These are phyloP conservation scores for Amiota minor DNA, from an alignment of 2,888 invertebrate genomes.

Conservation along the genomic window DNA sequence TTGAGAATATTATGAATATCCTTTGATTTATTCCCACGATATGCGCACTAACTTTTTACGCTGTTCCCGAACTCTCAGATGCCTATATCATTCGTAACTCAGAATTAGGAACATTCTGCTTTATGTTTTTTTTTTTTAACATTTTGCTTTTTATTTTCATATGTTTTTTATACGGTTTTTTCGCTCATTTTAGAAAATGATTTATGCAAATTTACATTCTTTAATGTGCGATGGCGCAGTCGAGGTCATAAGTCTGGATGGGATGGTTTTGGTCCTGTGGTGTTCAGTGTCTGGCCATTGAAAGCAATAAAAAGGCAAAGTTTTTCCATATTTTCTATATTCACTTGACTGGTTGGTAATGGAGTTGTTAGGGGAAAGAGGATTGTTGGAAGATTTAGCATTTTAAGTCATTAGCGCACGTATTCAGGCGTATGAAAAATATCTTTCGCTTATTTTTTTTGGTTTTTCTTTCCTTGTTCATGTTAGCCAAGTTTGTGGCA, in stretches of 20 bases:
- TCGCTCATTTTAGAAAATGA: constrained; percentile 23
- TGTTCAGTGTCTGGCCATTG: constrained; percentile 6
- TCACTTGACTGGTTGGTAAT: not conserved
- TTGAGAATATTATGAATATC: constrained; percentile 26
- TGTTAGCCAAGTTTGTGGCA: not conserved
- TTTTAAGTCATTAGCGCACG: constrained; percentile 30
- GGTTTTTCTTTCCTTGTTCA: constrained; percentile 1
- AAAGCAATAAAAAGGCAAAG: constrained; percentile 22
- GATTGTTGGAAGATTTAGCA: not conserved
- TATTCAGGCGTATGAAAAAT: constrained; percentile 29
- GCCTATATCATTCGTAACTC: too few relatives aligned
- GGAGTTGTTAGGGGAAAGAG: not conserved
- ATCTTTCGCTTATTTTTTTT: not conserved
- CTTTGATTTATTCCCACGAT: constrained; percentile 21
- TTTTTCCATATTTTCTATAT: constrained; percentile 23
- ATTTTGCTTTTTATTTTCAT: not conserved
- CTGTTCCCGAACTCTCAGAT: too few relatives aligned
- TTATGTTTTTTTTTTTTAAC: not conserved
- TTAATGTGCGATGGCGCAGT: not conserved
- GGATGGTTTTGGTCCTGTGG: not conserved
- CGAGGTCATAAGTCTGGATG: not conserved
- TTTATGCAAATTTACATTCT: constrained; percentile 28
- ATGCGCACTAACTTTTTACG: not conserved
- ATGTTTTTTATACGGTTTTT: constrained; percentile 1
- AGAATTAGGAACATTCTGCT: not conserved